phyloP scores from a whole-genome alignment of 2,888 invertebrate genomes.

The Allolobophora icterica region DNA sequence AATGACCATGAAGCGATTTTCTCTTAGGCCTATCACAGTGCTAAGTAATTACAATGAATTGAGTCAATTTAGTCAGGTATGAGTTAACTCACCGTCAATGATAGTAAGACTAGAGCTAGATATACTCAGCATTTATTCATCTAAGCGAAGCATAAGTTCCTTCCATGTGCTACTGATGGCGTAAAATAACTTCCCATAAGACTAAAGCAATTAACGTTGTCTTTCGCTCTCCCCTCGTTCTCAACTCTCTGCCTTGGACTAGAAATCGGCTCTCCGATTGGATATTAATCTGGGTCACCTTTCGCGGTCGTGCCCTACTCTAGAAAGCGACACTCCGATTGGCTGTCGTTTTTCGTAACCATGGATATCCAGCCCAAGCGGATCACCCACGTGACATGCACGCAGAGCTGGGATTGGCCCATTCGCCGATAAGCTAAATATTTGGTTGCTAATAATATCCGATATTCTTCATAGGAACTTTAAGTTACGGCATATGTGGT shows the following conservation, averaged over 20 bases:
- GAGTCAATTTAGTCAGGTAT: not conserved
- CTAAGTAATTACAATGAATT: not conserved
- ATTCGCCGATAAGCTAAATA: not conserved
- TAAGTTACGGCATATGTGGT: not conserved
- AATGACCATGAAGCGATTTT: not conserved
- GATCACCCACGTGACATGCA: not conserved
- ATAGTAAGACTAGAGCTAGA: not conserved
- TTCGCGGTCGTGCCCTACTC: not conserved
- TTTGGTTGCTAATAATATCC: slow-evolving; percentile 17
- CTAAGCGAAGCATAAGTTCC: not conserved
- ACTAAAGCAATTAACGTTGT: not conserved
- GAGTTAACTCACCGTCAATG: not conserved
- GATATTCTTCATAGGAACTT: not conserved
- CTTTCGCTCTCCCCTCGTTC: not conserved
- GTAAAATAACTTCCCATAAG: not conserved
- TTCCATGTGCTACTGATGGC: too few relatives aligned
- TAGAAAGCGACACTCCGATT: not conserved
- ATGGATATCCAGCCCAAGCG: not conserved
- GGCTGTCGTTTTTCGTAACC: not conserved
- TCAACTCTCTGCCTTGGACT: not conserved
- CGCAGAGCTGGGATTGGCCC: not conserved
- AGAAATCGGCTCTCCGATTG: not conserved
- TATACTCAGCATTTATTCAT: not conserved
- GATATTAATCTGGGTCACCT: not conserved
- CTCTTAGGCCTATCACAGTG: too few relatives aligned